phyloP scores from a whole-genome alignment of 2,113 vertebrate genomes.

The Nansenia antarctica region DNA sequence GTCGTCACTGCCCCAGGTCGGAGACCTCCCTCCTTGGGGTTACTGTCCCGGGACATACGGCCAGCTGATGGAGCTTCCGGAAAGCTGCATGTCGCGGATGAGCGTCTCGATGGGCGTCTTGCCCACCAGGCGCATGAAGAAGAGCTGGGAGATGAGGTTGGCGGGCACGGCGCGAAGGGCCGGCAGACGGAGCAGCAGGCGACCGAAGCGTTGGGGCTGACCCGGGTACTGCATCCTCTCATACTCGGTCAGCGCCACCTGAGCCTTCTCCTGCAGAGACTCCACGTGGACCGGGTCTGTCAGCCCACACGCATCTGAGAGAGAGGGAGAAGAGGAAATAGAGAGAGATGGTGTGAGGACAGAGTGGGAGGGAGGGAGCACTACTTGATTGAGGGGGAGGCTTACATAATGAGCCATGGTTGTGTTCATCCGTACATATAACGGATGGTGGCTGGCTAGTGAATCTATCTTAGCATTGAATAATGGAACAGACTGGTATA shows the following conservation, averaged over 20 bases:
- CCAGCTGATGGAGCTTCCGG: conserved; percentile 95
- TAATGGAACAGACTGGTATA: no score
- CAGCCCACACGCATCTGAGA: conserved; percentile 89
- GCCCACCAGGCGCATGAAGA: conserved; percentile 95
- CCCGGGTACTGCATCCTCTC: conserved; percentile 88
- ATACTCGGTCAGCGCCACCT: conserved; percentile 93
- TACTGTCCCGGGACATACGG: conserved; percentile 88
- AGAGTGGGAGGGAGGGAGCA: neutral
- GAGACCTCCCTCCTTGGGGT: conserved; percentile 37
- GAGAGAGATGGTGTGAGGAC: conserved; percentile 5
- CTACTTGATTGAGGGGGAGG: conserved; percentile 41
- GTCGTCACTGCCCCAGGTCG: conserved; percentile 47
- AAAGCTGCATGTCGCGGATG: conserved; percentile 96
- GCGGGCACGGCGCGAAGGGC: conserved; percentile 90
- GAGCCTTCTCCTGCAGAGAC: conserved; percentile 93
- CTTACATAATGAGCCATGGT: conserved; percentile 62
- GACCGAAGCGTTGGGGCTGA: conserved; percentile 91
- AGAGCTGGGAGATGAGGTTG: conserved; percentile 93
- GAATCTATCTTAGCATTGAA: no score
- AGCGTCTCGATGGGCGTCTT: conserved; percentile 96
- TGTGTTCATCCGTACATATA: no score
- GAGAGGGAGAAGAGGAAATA: conserved; percentile 24
- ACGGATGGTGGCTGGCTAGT: no score
- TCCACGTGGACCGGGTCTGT: conserved; percentile 91
- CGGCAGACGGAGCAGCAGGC: conserved; percentile 88